Evolutionary conservation across 1,140 invertebrate genomes (phyloP).

Genomic region (Drosophila elegans): DNA sequence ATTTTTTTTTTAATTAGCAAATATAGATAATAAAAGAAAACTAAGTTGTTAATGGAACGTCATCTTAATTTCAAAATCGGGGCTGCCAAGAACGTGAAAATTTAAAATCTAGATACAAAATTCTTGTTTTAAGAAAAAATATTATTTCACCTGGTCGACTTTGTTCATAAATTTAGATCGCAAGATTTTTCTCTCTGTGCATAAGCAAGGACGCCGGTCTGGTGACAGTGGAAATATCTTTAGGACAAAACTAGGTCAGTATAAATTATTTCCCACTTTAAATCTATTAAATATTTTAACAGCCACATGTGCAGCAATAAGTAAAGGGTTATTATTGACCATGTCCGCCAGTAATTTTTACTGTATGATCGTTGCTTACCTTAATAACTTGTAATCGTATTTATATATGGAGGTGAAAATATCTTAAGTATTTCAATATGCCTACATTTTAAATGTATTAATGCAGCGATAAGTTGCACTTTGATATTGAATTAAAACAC

Average conservation of each 20-base stretch:
- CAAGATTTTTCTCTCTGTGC: no score
- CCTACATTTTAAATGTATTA: neutral
- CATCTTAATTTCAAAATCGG: no score
- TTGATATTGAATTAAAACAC: neutral
- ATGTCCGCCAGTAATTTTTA: neutral
- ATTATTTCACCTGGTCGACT: no score
- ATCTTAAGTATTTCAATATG: neutral
- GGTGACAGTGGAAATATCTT: conserved; percentile 13
- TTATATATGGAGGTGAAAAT: no score
- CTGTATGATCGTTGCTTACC: no score
- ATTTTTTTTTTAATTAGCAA: no score
- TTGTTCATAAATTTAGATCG: no score
- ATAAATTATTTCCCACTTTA: neutral
- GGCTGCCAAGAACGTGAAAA: no score
- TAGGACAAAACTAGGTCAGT: conserved; percentile 3
- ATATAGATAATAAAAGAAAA: no score
- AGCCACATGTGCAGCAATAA: conserved; percentile 10
- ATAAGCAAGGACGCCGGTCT: neutral
- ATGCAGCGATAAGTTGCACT: neutral
- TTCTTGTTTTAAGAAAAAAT: no score
- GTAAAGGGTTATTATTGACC: conserved; percentile 12
- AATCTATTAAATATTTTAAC: conserved; percentile 15
- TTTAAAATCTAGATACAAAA: no score
- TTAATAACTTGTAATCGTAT: neutral
- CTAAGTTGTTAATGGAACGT: no score